phyloP scores from a whole-genome alignment of 2,797 vertebrate species.

The Anas bahamensis region DNA sequence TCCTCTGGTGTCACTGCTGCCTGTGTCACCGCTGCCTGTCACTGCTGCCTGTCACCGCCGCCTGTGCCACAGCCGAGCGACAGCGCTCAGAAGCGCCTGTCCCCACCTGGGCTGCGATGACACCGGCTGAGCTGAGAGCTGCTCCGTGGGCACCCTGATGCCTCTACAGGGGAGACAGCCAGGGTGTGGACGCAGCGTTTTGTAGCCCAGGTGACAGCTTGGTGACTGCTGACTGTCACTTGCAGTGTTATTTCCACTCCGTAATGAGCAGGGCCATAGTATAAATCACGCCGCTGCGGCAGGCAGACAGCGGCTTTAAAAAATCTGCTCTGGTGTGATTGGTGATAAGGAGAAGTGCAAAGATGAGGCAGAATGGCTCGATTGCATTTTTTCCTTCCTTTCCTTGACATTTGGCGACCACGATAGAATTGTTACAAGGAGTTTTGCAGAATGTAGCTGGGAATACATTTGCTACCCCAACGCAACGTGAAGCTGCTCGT shows the following conservation, averaged over 20 bases:
- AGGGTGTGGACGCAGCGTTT: accelerated
- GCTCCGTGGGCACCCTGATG: not conserved
- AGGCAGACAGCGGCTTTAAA: not conserved
- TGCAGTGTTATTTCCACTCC: not conserved
- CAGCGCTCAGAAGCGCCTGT: not conserved
- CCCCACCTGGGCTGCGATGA: accelerated
- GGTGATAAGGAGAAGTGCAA: not conserved
- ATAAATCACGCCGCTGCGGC: not conserved
- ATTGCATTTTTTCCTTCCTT: not conserved
- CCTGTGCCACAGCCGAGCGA: not conserved
- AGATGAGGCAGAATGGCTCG: accelerated
- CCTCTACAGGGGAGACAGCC: accelerated
- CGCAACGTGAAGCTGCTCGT: not conserved
- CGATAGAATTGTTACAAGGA: not conserved
- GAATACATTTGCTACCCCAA: not conserved
- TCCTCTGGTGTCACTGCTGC: no score
- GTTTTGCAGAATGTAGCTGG: not conserved
- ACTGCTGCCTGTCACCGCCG: not conserved
- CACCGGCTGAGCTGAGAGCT: not conserved
- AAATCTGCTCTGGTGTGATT: not conserved
- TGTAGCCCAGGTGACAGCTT: not conserved
- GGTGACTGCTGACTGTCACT: not conserved
- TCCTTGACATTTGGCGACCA: not conserved
- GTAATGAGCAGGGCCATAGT: not conserved
- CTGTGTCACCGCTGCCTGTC: not conserved